These are phyloP conservation scores for Solea solea DNA, from an alignment of 2,113 vertebrate species.

Conservation along the genomic window DNA sequence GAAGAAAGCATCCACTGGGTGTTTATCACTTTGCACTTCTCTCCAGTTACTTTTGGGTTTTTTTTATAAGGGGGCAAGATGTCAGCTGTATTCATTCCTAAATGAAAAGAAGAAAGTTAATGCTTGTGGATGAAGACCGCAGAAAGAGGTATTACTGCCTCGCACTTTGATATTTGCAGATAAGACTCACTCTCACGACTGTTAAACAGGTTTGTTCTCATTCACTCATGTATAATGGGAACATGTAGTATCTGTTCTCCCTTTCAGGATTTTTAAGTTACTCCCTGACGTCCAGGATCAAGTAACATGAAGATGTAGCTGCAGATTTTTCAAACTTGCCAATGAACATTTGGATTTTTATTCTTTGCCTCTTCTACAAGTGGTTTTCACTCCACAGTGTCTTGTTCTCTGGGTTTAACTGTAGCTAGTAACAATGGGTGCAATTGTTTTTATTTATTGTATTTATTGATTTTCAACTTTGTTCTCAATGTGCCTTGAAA, in stretches of 20 bases:
- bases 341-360: conserved; percentile 35
- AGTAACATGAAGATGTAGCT: conserved; percentile 4
- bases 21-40: conserved; percentile 10
- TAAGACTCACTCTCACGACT: conserved; percentile 3
- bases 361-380: conserved; percentile 22
- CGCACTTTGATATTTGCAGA: not conserved
- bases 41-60: not conserved
- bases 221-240: not conserved
- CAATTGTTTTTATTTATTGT: conserved; percentile 56
- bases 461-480: conserved; percentile 52
- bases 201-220: conserved; percentile 12
- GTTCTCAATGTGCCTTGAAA: conserved; percentile 46
- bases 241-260: conserved; percentile 32
- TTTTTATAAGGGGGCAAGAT: not conserved
- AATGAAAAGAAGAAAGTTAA: conserved; percentile 5
- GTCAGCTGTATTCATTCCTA: conserved; percentile 13
- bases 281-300: conserved; percentile 8
- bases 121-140: not conserved
- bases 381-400: conserved; percentile 22
- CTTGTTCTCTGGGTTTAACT: conserved; percentile 11
- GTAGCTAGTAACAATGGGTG: conserved; percentile 29
- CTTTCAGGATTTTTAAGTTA: conserved; percentile 5
- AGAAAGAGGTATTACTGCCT: conserved; percentile 20
- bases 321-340: conserved; percentile 25
- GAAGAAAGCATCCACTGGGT: not conserved